Evolutionary conservation across 1,140 invertebrate genomes (phyloP).

Genomic region (Trypoxylus dichotomus): DNA sequence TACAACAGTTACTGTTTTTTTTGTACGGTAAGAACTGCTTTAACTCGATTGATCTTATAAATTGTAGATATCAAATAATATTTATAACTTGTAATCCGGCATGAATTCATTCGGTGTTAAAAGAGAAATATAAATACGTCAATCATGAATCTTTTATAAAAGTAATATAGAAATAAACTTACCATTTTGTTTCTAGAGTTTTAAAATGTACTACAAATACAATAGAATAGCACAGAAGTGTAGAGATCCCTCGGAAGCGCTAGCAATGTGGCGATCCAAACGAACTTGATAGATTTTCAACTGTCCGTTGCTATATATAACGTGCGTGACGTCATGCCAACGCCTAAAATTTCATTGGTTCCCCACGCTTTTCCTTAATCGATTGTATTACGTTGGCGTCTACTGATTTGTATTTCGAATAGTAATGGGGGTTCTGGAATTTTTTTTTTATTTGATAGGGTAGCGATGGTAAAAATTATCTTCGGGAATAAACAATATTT

Average conservation of each 20-base stretch:
- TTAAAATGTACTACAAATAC: not conserved
- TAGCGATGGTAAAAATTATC: not conserved
- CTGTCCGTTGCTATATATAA: constrained; percentile 25
- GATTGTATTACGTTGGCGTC: constrained; percentile 9
- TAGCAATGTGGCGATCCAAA: constrained; percentile 22
- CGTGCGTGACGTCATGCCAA: constrained; percentile 12
- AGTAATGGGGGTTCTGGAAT: not conserved
- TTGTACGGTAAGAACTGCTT: no score
- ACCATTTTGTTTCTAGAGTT: constrained; percentile 15
- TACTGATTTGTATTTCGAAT: not conserved
- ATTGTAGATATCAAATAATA: not conserved
- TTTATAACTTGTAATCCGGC: no score
- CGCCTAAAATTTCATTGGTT: constrained; percentile 27
- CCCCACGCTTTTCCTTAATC: not conserved
- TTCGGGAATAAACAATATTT: not conserved
- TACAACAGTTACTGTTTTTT: no score
- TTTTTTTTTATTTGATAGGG: not conserved
- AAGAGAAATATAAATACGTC: not conserved
- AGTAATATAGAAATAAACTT: not conserved
- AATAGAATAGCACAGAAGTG: not conserved
- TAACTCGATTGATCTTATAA: not conserved
- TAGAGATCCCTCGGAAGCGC: constrained; percentile 17
- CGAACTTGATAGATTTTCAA: constrained; percentile 26
- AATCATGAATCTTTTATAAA: not conserved
- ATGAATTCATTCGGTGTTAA: not conserved